Evolutionary conservation across 1,140 invertebrate genomes (phyloP), one percentile per base, ranked within the genome.

Genomic region (Zaprionus inermis): DNA sequence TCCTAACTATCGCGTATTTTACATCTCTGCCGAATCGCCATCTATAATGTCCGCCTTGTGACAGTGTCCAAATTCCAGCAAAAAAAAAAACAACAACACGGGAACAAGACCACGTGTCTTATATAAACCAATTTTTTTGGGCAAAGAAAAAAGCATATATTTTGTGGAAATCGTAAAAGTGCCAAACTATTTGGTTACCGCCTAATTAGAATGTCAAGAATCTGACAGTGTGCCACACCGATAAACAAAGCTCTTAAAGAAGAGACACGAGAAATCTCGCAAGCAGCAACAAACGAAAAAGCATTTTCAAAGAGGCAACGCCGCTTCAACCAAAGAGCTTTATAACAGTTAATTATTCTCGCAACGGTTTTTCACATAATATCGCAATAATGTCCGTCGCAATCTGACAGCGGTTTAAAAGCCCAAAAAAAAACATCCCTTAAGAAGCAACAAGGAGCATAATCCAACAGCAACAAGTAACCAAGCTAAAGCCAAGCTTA

Each of bases 321-420:
- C 51, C 5, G 18, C 51, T 61, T 36, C 20, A 38, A n/a, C 49
- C 38, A 44, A 44, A 66, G 6, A 71, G 67, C 56, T 78, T 80
- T 66, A 51, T 46, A 38, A 73, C 78, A 65, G 66, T 38, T 69
- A 54, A 51, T 22, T 36, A 51, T 67, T 69, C 30, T 22, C 24
- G 57, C 58, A 57, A 74, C 32, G 41, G 49, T 36, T 59, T 60
- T 60, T 16, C 46, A 64, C 5, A 70, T 11, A 75, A 36, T 16
- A 16, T 36, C 22, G 44, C 36, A 69, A 88, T 66, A 80, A 88
- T 88, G 83, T 80, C 58, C 32, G 61, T 59, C 60, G 38, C 52
- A 72, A 89, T 88, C 83, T 88, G 83, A 88, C 83, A 89, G 84
- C 72, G 83, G 79, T 65, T 78, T 49, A 76, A 76, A 68, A 69